phyloP scores from a whole-genome alignment of 2,888 invertebrate genomes.

The Steinernema scapterisci region DNA sequence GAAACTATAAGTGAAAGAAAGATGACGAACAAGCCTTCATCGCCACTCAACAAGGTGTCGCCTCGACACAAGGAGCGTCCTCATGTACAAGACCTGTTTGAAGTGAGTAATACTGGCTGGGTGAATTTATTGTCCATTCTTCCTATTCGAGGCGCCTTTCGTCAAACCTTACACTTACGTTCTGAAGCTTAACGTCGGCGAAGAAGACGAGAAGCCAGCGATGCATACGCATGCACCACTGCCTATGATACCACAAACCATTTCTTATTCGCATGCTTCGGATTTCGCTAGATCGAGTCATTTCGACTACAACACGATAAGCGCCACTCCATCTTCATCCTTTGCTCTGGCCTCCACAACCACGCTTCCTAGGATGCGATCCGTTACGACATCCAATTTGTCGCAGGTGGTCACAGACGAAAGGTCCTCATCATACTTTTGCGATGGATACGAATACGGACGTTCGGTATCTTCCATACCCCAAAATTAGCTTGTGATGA shows the following conservation, averaged over 20 bases:
- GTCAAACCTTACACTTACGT: conserved; percentile 19
- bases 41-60: background rate
- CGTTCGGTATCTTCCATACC: too few species aligned
- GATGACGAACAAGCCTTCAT: background rate
- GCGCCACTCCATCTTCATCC: background rate
- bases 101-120: background rate
- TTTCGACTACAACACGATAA: background rate
- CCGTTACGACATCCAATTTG: background rate
- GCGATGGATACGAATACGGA: background rate
- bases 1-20: background rate
- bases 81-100: conserved; percentile 9
- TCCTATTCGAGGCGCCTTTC: conserved; percentile 2
- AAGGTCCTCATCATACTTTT: conserved; percentile 10
- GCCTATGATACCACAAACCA: background rate
- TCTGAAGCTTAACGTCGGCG: background rate
- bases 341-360: background rate
- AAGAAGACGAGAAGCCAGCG: background rate
- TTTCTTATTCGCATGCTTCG: background rate
- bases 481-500: background rate
- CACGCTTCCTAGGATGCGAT: background rate
- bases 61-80: background rate
- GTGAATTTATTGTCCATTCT: too few species aligned
- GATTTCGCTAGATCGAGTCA: background rate
- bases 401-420: background rate
- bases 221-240: background rate